Evolutionary conservation across 2,797 vertebrate species (phyloP).

Genomic region (Pachyuromys duprasi): DNA sequence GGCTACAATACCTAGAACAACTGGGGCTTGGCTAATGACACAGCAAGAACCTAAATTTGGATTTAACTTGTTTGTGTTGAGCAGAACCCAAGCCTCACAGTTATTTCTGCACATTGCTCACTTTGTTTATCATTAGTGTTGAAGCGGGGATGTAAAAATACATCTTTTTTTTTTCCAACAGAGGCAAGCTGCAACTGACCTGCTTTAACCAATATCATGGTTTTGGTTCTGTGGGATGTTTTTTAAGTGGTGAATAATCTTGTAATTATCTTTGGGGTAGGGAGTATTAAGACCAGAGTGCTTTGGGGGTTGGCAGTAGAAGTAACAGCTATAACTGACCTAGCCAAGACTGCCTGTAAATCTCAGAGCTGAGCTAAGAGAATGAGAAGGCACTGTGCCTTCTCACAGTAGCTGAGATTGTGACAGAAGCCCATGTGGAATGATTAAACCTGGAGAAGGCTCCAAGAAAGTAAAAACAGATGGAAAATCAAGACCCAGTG

Average conservation of each 20-base stretch:
- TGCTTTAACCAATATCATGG: neutral
- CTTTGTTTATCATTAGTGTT: slow-evolving; percentile 62
- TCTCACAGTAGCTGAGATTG: neutral
- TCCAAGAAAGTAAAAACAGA: neutral
- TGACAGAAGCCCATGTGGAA: neutral
- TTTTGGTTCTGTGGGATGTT: neutral
- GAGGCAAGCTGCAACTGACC: neutral
- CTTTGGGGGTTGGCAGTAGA: neutral
- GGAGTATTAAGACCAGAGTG: neutral
- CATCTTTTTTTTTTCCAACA: slow-evolving; percentile 4
- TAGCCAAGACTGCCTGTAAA: neutral
- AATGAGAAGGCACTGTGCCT: neutral
- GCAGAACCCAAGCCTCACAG: slow-evolving; percentile 76
- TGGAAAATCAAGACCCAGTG: neutral
- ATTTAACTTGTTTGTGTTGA: slow-evolving; percentile 80
- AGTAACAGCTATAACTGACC: neutral
- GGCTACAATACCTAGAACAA: slow-evolving; percentile 80
- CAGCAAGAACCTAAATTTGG: slow-evolving; percentile 80
- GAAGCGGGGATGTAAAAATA: slow-evolving; percentile 50
- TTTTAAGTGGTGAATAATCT: neutral
- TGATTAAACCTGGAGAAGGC: neutral
- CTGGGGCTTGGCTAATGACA: slow-evolving; percentile 79
- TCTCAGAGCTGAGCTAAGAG: neutral
- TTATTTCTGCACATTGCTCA: slow-evolving; percentile 72
- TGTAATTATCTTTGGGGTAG: neutral